A percentile compares a stretch with the other conserved stretches of the same genome.
These are phyloP conservation scores for Lagocephalus sceleratus DNA, from an alignment of 2,797 vertebrate genomes.

Conservation along the genomic window DNA sequence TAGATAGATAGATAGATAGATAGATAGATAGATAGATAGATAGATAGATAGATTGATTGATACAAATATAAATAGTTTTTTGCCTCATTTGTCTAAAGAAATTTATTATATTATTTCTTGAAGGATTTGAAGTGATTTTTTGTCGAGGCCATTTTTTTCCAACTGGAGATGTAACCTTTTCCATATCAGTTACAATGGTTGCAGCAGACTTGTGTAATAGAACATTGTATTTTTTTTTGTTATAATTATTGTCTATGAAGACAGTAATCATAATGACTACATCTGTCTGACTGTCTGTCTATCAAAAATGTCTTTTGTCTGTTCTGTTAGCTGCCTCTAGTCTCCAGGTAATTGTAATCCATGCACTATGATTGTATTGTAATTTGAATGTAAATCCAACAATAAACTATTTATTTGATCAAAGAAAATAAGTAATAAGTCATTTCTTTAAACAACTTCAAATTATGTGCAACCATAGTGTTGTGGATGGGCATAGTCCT, in stretches of 20 bases:
- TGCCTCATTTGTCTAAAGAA: background rate
- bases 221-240: conserved; percentile 22
- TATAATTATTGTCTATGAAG: conserved; percentile 17
- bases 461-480: conserved; percentile 79
- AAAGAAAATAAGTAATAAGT: conserved; percentile 47
- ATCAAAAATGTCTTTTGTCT: conserved; percentile 32
- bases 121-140: conserved; percentile 13
- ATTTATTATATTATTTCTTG: background rate
- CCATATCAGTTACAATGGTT: conserved; percentile 4
- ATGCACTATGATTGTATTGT: conserved; percentile 81
- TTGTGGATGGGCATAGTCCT: conserved; percentile 58
- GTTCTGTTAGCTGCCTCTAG: conserved; percentile 34
- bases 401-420: conserved; percentile 71
- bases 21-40: background rate
- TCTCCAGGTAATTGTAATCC: conserved; percentile 59
- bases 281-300: conserved; percentile 37
- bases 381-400: conserved; percentile 73
- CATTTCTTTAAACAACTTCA: conserved; percentile 70
- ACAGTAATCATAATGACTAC: conserved; percentile 14
- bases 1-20: background rate
- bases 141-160: conserved; percentile 8
- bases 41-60: background rate
- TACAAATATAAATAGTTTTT: background rate
- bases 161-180: conserved; percentile 16
- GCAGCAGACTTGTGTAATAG: conserved; percentile 22